phyloP scores from a whole-genome alignment of 2,797 vertebrate genomes.

The Tachyglossus aculeatus region DNA sequence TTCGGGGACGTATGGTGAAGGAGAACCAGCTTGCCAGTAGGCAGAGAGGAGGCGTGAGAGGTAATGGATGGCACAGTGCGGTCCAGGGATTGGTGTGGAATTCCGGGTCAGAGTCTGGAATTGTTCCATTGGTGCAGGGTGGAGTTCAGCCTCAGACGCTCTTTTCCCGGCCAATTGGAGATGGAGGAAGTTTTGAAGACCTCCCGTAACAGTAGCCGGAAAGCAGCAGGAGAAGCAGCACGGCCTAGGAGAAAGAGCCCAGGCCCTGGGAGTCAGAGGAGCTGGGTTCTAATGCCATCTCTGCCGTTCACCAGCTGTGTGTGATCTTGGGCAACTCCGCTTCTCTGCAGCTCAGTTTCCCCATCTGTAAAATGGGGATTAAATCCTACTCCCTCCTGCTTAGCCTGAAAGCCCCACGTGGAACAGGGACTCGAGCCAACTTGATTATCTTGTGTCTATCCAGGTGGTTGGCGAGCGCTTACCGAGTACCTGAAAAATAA shows the following conservation, averaged over 20 bases:
- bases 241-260: not conserved
- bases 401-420: no score
- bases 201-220: rapidly evolving
- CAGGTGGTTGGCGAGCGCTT: no score
- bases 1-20: rapidly evolving
- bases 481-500: no score
- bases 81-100: slow-evolving; percentile 7
- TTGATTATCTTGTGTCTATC: no score
- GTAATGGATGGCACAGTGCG: not conserved
- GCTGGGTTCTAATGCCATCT: not conserved
- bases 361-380: not conserved
- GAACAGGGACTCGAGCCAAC: no score
- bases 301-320: not conserved
- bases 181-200: not conserved
- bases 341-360: not conserved
- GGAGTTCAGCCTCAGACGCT: not conserved
- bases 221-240: not conserved
- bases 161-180: not conserved
- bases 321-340: not conserved
- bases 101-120: not conserved
- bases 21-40: not conserved
- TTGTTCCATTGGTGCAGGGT: not conserved
- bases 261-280: not conserved
- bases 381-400: no score
- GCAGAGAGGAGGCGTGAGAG: not conserved